Evolutionary conservation across 2,888 invertebrate species (phyloP).

Genomic region (Dioctria linearis): DNA sequence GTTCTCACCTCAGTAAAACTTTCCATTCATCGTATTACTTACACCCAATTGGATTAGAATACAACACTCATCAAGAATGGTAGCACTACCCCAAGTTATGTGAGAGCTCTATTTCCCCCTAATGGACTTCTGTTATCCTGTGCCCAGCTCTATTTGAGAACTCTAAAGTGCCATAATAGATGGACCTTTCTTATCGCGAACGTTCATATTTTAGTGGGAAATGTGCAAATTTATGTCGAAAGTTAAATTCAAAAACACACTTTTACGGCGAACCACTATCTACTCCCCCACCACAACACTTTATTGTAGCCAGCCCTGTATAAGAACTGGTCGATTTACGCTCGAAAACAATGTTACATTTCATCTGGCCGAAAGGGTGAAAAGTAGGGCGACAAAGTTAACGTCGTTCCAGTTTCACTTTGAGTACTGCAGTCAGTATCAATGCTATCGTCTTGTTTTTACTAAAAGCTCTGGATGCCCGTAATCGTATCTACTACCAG

Average conservation of each 20-base stretch:
- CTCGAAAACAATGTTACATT: neutral
- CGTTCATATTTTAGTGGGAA: slow-evolving; percentile 3
- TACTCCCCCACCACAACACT: neutral
- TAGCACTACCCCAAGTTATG: too few species aligned
- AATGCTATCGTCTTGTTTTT: slow-evolving; percentile 12
- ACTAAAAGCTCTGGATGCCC: neutral
- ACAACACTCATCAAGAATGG: too few species aligned
- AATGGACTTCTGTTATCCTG: neutral
- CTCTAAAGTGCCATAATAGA: neutral
- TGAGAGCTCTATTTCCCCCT: too few species aligned
- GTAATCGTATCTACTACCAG: neutral
- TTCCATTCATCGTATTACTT: too few species aligned
- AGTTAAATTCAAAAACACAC: slow-evolving; percentile 12
- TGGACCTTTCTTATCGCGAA: slow-evolving; percentile 1
- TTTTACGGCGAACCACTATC: slow-evolving; percentile 4
- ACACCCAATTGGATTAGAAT: too few species aligned
- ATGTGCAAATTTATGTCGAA: slow-evolving; percentile 4
- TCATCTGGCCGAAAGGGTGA: neutral
- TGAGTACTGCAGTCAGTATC: slow-evolving; percentile 6
- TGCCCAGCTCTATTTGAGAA: neutral
- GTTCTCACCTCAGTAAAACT: too few species aligned
- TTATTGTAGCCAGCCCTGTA: neutral
- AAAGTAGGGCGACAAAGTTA: neutral
- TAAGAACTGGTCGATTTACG: neutral
- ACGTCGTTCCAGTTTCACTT: neutral